A percentile compares a stretch with the other conserved stretches of the same genome.
Conservation (phyloP, 2,797 vertebrate genomes). For the Pangasius mekongensis region DNA sequence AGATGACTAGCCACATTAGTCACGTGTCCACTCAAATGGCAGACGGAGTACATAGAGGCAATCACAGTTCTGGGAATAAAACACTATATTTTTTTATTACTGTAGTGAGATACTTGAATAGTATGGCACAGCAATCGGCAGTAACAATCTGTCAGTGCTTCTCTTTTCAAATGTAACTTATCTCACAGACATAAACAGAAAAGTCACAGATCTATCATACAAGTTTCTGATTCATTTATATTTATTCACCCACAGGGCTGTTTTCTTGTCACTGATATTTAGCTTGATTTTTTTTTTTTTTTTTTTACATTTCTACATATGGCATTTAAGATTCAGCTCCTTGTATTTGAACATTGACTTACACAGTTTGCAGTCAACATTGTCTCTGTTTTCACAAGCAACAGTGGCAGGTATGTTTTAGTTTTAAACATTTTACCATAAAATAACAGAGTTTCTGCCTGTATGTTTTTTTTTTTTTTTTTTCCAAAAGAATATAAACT, state of each 20-base stretch:
- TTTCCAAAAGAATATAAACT: neutral
- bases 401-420: neutral
- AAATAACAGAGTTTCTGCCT: neutral
- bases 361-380: conserved; percentile 1
- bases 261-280: no score
- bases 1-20: neutral
- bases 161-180: neutral
- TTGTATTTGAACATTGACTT: neutral
- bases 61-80: neutral
- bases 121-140: neutral
- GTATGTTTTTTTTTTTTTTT: no score
- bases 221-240: no score
- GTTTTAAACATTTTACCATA: neutral
- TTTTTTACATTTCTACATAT: neutral
- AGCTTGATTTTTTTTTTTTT: no score
- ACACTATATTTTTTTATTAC: neutral
- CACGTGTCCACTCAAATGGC: neutral
- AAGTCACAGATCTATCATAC: no score
- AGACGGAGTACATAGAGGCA: neutral
- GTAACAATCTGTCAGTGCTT: neutral
- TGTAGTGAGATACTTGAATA: neutral
- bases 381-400: neutral
- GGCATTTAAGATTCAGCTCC: neutral
- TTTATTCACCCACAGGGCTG: no score
- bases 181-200: no score